Conservation (phyloP, 2,797 vertebrate genomes). For the Pampus argenteus region DNA sequence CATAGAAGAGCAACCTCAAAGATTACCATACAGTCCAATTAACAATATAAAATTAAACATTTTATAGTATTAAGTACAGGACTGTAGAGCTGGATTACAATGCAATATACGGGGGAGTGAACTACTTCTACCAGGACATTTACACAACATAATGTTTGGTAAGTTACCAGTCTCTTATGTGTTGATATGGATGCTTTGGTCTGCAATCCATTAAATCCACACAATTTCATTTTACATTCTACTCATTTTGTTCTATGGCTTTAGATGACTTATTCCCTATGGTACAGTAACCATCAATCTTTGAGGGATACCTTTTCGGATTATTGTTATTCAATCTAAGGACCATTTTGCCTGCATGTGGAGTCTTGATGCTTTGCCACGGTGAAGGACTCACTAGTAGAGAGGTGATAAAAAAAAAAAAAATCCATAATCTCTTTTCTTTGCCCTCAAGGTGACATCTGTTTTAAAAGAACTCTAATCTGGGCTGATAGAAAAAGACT, state of each 20-base stretch:
- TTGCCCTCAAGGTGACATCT: constrained; percentile 77
- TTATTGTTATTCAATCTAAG: constrained; percentile 46
- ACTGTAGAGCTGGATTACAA: neutral
- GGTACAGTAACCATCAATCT: constrained; percentile 27
- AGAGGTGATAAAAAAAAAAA: constrained; percentile 64
- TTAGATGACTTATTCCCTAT: constrained; percentile 15
- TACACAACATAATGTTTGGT: neutral
- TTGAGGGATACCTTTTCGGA: constrained; percentile 25
- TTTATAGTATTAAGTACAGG: no score
- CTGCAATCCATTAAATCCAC: neutral
- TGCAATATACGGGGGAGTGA: neutral
- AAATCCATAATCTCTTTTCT: constrained; percentile 77
- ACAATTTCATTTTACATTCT: constrained; percentile 8
- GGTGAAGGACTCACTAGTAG: constrained; percentile 47
- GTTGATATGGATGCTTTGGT: neutral
- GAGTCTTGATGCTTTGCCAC: constrained; percentile 32
- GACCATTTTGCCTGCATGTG: constrained; percentile 24
- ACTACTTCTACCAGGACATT: neutral
- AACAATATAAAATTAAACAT: no score
- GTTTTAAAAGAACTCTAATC: constrained; percentile 76
- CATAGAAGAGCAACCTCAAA: neutral
- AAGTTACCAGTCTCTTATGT: neutral
- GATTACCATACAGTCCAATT: neutral
- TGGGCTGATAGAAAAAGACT: constrained; percentile 70
- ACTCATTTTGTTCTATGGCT: constrained; percentile 15